Evolutionary conservation across 2,888 invertebrate species (phyloP).

Genomic region (Sminthurinus aureus): DNA sequence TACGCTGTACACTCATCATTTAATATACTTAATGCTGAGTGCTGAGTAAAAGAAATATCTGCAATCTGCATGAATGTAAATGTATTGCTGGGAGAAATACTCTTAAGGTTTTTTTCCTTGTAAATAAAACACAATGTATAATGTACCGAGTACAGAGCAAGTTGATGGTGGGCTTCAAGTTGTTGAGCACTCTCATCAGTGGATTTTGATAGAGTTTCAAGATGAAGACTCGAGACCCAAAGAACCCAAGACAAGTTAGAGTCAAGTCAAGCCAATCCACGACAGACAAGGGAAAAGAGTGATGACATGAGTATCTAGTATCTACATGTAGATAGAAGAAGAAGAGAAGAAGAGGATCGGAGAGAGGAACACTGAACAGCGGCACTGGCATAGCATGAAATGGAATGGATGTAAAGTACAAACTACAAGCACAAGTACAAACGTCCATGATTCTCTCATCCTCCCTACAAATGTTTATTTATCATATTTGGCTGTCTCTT

Average conservation of each 20-base stretch:
- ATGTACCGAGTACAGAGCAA: no score
- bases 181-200: slow-evolving; percentile 11
- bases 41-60: no score
- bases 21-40: no score
- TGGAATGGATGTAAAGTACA: background rate
- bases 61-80: no score
- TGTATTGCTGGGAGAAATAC: slow-evolving; percentile 8
- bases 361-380: background rate
- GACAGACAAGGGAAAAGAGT: background rate
- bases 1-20: no score
- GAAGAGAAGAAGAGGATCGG: slow-evolving; percentile 19
- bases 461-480: slow-evolving; percentile 36
- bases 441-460: background rate
- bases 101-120: background rate
- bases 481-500: slow-evolving; percentile 38
- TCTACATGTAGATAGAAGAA: background rate
- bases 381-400: background rate
- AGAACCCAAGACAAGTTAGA: background rate
- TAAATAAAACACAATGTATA: background rate
- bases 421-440: no score
- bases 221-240: background rate
- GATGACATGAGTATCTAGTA: slow-evolving; percentile 28
- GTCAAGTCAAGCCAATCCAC: background rate
- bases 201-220: slow-evolving; percentile 28
- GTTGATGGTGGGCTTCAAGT: background rate